Conservation (phyloP, 1,140 invertebrate species). For the Temnothorax nylanderi region DNA sequence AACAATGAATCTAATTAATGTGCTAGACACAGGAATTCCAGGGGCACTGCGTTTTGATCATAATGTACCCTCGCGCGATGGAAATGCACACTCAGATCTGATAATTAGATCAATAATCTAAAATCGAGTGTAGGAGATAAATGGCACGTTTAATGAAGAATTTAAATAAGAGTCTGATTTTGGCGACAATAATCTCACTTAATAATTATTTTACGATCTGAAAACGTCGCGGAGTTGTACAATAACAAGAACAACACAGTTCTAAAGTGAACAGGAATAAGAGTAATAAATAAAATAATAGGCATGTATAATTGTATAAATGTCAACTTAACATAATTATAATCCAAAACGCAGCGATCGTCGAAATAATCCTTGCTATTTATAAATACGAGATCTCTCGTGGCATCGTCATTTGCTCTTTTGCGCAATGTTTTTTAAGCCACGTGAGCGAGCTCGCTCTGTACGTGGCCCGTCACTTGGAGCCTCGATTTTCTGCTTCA, state of each 20-base stretch:
- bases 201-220: background rate
- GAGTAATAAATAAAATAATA: background rate
- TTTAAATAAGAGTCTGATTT: background rate
- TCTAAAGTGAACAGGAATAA: background rate
- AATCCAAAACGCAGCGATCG: background rate
- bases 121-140: background rate
- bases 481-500: constrained; percentile 51
- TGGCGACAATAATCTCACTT: background rate
- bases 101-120: constrained; percentile 33
- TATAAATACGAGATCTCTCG: constrained; percentile 7
- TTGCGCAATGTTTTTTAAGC: constrained; percentile 19
- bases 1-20: constrained; percentile 30
- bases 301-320: background rate
- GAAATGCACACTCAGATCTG: background rate
- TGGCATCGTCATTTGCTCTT: background rate
- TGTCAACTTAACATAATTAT: background rate
- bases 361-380: background rate
- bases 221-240: background rate
- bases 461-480: background rate
- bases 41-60: constrained; percentile 5
- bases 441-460: background rate
- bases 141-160: background rate
- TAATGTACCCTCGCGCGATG: background rate
- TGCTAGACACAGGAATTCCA: constrained; percentile 27
- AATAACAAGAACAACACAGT: background rate